Percentiles rank a stretch among this genome's conserved stretches.
Evolutionary conservation across 2,113 vertebrate species (phyloP).

Genomic region (Diglossa brunneiventris): DNA sequence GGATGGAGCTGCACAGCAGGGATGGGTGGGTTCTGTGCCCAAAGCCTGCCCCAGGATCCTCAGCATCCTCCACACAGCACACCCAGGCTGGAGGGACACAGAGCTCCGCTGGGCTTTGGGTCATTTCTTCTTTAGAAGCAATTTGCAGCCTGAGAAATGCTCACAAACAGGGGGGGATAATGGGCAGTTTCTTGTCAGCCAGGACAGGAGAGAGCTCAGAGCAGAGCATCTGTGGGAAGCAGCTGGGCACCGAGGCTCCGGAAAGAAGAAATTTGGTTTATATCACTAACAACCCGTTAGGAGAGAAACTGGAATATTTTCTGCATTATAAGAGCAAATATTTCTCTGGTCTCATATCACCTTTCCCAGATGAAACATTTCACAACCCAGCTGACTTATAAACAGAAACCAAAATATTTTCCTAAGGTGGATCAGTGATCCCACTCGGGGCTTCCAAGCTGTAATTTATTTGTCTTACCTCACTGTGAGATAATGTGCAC

Average conservation of each 20-base stretch:
- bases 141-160: not conserved
- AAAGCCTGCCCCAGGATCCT: not conserved
- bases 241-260: not conserved
- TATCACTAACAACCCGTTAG: not conserved
- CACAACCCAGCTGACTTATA: conserved; percentile 35
- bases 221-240: not conserved
- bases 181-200: not conserved
- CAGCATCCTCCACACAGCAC: fast-evolving
- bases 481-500: conserved; percentile 34
- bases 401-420: conserved; percentile 63
- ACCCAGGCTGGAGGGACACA: fast-evolving
- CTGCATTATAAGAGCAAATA: conserved; percentile 37
- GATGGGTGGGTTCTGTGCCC: not conserved
- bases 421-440: conserved; percentile 54
- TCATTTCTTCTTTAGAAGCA: fast-evolving
- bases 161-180: not conserved
- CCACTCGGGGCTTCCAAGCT: not conserved
- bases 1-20: not conserved
- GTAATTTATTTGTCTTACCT: conserved; percentile 58
- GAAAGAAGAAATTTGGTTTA: not conserved
- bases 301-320: conserved; percentile 42
- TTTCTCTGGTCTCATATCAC: conserved; percentile 50
- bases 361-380: conserved; percentile 64
- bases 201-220: not conserved
- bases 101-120: not conserved